Evolutionary conservation across 2,113 vertebrate species (phyloP).

Genomic region (Melanotaenia duboulayi): DNA sequence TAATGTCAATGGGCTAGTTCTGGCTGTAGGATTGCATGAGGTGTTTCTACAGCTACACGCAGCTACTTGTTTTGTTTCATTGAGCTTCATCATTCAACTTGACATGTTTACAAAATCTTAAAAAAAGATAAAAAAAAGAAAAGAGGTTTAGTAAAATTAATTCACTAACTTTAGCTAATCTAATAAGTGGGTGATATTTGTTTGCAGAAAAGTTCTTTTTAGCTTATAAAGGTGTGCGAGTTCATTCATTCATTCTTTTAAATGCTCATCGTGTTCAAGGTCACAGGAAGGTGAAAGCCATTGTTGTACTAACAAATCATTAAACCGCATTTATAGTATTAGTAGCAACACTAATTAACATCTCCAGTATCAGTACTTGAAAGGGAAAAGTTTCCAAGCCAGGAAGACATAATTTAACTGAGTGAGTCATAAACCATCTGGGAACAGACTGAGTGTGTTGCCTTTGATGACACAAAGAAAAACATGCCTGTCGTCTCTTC

Average conservation of each 20-base stretch:
- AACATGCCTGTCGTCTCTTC: constrained; percentile 41
- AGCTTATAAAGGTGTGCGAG: neutral
- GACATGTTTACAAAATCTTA: constrained; percentile 9
- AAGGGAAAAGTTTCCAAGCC: constrained; percentile 23
- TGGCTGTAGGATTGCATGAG: neutral
- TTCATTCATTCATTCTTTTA: constrained; percentile 7
- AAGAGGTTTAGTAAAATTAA: neutral
- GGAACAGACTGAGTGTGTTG: constrained; percentile 46
- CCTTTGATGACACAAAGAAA: constrained; percentile 53
- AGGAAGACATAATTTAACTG: constrained; percentile 12
- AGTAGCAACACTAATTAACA: constrained; percentile 42
- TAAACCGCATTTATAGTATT: constrained; percentile 29
- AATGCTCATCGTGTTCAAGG: neutral
- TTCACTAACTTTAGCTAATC: neutral
- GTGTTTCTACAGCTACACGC: constrained; percentile 15
- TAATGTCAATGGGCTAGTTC: constrained; percentile 2
- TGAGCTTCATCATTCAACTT: neutral
- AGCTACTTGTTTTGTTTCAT: neutral
- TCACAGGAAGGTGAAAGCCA: neutral
- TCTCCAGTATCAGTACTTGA: constrained; percentile 21
- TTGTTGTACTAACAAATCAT: constrained; percentile 6
- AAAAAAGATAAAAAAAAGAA: too few relatives aligned
- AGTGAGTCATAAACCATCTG: constrained; percentile 50
- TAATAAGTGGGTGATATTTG: constrained; percentile 2
- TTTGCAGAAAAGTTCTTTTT: neutral